These are phyloP conservation scores for Glyphotaelius pellucidus DNA, from an alignment of 2,888 invertebrate genomes.

Conservation along the genomic window DNA sequence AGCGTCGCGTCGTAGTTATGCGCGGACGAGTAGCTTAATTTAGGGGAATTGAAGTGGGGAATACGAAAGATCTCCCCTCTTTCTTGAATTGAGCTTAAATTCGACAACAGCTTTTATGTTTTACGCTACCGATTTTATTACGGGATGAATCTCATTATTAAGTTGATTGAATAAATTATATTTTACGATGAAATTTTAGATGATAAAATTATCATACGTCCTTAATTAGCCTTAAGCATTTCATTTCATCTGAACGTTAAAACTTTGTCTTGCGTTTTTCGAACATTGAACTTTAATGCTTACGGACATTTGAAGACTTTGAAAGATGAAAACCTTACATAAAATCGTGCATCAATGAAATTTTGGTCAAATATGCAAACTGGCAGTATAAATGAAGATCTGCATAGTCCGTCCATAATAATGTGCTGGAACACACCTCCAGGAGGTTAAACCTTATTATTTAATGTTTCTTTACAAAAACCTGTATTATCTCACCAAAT, in stretches of 20 bases:
- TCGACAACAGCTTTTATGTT: not conserved
- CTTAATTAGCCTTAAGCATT: not conserved
- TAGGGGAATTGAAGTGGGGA: not conserved
- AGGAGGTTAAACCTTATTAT: no score
- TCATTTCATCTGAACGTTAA: not conserved
- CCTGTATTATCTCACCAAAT: no score
- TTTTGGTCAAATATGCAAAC: no score
- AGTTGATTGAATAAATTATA: not conserved
- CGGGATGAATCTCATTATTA: not conserved
- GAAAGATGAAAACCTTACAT: no score
- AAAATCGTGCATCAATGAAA: no score
- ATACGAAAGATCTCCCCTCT: not conserved
- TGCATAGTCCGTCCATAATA: no score
- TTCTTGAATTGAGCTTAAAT: not conserved
- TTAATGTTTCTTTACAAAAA: no score
- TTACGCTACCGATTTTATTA: not conserved
- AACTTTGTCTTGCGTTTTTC: not conserved
- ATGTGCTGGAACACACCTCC: no score
- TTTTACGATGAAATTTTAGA: not conserved
- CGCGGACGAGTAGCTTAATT: conserved; percentile 7
- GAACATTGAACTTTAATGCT: not conserved
- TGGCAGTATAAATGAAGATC: no score
- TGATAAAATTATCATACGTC: not conserved
- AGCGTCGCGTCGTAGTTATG: not conserved
- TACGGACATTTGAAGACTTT: not conserved